Base-by-base conservation (phyloP, 2,888 invertebrate species). In the Uropetala carovei region DNA sequence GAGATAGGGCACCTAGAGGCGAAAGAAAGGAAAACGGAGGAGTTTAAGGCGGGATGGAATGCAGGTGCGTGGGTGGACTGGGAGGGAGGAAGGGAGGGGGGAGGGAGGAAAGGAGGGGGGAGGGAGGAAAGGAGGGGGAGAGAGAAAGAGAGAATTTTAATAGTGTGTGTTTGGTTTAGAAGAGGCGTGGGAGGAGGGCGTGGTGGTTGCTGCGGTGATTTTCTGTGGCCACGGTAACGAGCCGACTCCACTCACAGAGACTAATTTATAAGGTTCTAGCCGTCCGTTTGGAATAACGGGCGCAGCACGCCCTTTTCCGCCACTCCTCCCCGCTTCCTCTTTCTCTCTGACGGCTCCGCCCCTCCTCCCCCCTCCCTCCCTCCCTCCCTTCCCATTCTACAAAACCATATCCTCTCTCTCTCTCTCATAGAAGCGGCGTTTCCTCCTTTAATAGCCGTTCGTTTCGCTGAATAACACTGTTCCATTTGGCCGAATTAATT, bases 231-330 rank as follows among this genome's bases (percentile, higher is more conserved):
- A 75, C 27, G 27, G 75, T 27, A 75, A 75, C 75, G 75, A 75
- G 27, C 75, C 27, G 68, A 68, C 68, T 68, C 22, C 68, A 75
- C 4, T 75, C 75, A 75, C 75, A 75, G 22, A 22, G 75, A 75
- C 75, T 75, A 75, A 75, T 75, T 75, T 22, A 75, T 75, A 22
- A 75, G 75, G 68, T 18, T n/a, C 68, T 68, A 68, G 68, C 68
- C 68, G 68, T 22, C 22, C 68, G 68, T 10, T 18, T 18, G 68
- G 22, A 68, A 68, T 68, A 68, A 68, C 68, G 68, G 18, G 64
- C n/a, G n/a, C 43, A 1, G 68, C 68, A 68, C 68, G 68, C 68
- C 68, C 68, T 68, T 68, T 68, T 68, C 13, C 7, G 68, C 22
- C n/a, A 22, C n/a, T 68, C n/a, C 68, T 18, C 14, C n/a, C 60